phyloP scores from a whole-genome alignment of 2,888 invertebrate species.

The Lithodes maja region DNA sequence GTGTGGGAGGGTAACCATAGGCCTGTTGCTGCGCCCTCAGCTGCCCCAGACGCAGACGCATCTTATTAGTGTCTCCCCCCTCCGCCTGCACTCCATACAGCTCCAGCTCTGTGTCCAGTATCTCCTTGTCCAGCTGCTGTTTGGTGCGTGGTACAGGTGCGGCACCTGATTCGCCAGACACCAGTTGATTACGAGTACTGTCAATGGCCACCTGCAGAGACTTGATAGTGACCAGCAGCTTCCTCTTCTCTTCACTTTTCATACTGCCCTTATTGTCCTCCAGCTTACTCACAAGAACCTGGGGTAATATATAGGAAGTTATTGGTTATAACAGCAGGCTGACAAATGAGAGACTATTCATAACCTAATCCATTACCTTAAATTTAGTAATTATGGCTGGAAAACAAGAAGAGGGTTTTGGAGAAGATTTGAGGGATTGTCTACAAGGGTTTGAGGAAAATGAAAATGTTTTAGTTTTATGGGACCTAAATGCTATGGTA shows the following conservation, averaged over 20 bases:
- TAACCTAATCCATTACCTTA: neutral
- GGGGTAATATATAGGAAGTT: neutral
- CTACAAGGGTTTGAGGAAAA: too few species aligned
- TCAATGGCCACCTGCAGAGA: slow-evolving; percentile 89
- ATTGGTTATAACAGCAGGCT: neutral
- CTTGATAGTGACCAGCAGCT: slow-evolving; percentile 86
- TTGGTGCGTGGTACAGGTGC: slow-evolving; percentile 78
- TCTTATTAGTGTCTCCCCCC: slow-evolving; percentile 89
- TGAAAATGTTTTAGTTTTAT: too few species aligned
- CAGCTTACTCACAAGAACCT: slow-evolving; percentile 85
- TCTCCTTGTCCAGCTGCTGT: slow-evolving; percentile 86
- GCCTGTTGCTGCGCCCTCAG: slow-evolving; percentile 57
- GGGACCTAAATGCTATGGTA: too few species aligned
- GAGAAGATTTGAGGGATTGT: neutral
- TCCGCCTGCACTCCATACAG: slow-evolving; percentile 91
- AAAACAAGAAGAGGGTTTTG: neutral
- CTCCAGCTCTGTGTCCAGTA: slow-evolving; percentile 93
- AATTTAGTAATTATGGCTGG: neutral
- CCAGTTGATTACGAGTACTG: slow-evolving; percentile 81
- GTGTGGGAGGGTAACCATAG: slow-evolving; percentile 36
- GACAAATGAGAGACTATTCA: too few species aligned
- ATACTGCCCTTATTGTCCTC: slow-evolving; percentile 80
- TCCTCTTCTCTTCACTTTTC: slow-evolving; percentile 81
- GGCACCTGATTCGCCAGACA: slow-evolving; percentile 64
- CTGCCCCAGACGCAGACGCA: slow-evolving; percentile 82